Base-by-base conservation (phyloP, 1,140 invertebrate species). In the Schlechtendalia chinensis region DNA sequence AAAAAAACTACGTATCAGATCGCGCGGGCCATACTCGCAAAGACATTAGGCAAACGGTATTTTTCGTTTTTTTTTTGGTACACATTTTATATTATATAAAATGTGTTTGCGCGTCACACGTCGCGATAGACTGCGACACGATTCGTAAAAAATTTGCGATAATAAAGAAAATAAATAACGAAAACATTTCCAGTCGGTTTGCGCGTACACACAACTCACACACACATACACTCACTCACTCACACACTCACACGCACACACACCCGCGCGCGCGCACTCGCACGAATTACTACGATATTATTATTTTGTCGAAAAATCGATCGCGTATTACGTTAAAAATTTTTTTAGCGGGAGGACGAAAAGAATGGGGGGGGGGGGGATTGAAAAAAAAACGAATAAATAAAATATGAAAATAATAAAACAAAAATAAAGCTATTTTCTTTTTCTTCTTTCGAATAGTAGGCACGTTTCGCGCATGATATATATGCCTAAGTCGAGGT, bases 401-500 rank as follows among this genome's bases (percentile, higher is more conserved):
- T 54, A 54, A 72, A 54, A 72, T 54, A 72, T 29, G 47, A 54
- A 29, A 72, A 54, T 53, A 53, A 72, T 72, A 54, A 54, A 71
- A 71, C 22, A 71, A 71, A 69, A 72, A 72, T 29, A 54, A 72
- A 6, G 19, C 19, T 71, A 17, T 71, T 50, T 54, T 27, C 1
- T 53, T 72, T 72, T 19, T 71, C 27, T 54, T 27, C 1, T 53
- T 72, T 72, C 17, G 24, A 29, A 72, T 39, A 3, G 53, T 63
- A 29, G 59, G 27, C 53, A 53, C 2, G 32, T 39, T 4, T 39
- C 8, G 8, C 32, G 32, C 32, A 8, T 4, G 3, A 39, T 39
- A 39, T 39, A 39, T 39, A 16, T 71, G 50, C 22, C 69, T 72
- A 72, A 71, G 24, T 29, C 8, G 29, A 72, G 47, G 47, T 72